Conservation (phyloP, 2,797 vertebrate species). For the Parotocinclus haroldoi region DNA sequence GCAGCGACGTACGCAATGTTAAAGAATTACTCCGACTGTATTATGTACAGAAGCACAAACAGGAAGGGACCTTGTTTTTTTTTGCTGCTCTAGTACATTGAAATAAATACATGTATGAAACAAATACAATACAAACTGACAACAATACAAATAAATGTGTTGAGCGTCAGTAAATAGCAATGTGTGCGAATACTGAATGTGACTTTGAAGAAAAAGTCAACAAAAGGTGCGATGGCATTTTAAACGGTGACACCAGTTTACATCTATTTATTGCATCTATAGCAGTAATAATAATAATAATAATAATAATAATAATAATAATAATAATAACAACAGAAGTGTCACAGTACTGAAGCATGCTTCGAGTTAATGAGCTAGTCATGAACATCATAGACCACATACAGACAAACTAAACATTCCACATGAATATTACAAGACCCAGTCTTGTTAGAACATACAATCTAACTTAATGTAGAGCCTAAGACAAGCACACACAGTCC, state of each 20-base stretch:
- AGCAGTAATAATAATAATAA: slow-evolving; percentile 25
- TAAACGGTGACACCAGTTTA: slow-evolving; percentile 19
- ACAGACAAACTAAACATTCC: slow-evolving; percentile 53
- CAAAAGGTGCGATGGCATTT: slow-evolving; percentile 15
- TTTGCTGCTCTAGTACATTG: slow-evolving; percentile 67
- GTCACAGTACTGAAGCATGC: slow-evolving; percentile 38
- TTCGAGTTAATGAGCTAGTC: slow-evolving; percentile 37
- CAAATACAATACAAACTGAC: slow-evolving; percentile 3
- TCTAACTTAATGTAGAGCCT: slow-evolving; percentile 50
- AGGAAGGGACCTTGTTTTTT: slow-evolving; percentile 39
- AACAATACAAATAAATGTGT: slow-evolving; percentile 17
- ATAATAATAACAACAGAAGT: slow-evolving; percentile 31
- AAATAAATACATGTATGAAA: slow-evolving; percentile 17
- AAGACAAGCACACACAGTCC: slow-evolving; percentile 46
- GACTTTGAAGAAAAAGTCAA: slow-evolving; percentile 17
- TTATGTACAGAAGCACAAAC: slow-evolving; percentile 54
- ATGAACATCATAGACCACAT: slow-evolving; percentile 41
- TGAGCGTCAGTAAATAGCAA: slow-evolving; percentile 9
- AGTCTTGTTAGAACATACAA: slow-evolving; percentile 51
- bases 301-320: slow-evolving; percentile 31
- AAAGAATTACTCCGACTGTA: slow-evolving; percentile 61
- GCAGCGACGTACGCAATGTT: slow-evolving; percentile 59
- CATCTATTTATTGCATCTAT: slow-evolving; percentile 45
- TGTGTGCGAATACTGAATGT: slow-evolving; percentile 33
- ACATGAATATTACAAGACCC: slow-evolving; percentile 47